Evolutionary conservation across 23 tunicate genomes (phyloP).

Genomic region (Oikopleura albicans): DNA sequence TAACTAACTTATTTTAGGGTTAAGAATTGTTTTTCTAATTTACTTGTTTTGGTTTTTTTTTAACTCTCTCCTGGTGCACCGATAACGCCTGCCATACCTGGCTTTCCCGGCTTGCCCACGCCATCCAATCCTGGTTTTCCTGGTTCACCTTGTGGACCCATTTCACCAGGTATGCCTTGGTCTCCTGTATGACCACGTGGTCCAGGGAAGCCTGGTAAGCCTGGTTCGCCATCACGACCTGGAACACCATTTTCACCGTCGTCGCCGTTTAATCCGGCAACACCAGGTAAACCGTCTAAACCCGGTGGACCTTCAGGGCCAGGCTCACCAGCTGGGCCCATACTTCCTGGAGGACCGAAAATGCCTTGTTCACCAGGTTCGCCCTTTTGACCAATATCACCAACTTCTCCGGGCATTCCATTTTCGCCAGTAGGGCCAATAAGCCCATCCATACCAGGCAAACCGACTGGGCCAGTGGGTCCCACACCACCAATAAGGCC

Average conservation of each 20-base stretch:
- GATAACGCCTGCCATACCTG: slow-evolving; percentile 64
- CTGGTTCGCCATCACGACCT: slow-evolving; percentile 77
- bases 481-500: slow-evolving; percentile 54
- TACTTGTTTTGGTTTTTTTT: too few relatives aligned
- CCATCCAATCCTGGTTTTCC: slow-evolving; percentile 70
- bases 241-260: slow-evolving; percentile 64
- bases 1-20: too few relatives aligned
- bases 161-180: slow-evolving; percentile 56
- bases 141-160: slow-evolving; percentile 60
- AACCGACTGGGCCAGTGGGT: slow-evolving; percentile 57
- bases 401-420: slow-evolving; percentile 52
- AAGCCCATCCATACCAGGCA: slow-evolving; percentile 52
- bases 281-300: slow-evolving; percentile 49
- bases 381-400: slow-evolving; percentile 67
- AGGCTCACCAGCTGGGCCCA: slow-evolving; percentile 52
- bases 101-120: slow-evolving; percentile 58
- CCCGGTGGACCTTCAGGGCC: slow-evolving; percentile 71
- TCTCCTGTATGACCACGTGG: slow-evolving; percentile 66
- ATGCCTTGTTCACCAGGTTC: slow-evolving; percentile 49
- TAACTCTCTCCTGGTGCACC: too few relatives aligned
- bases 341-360: slow-evolving; percentile 47
- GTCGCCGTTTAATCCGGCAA: slow-evolving; percentile 64
- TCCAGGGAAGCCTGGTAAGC: slow-evolving; percentile 65
- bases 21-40: too few relatives aligned
- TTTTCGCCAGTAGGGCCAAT: slow-evolving; percentile 44